Percentiles rank a stretch among this genome's conserved stretches.
These are phyloP conservation scores for Sebastes cheni DNA, from an alignment of 2,797 vertebrate species.

Conservation along the genomic window DNA sequence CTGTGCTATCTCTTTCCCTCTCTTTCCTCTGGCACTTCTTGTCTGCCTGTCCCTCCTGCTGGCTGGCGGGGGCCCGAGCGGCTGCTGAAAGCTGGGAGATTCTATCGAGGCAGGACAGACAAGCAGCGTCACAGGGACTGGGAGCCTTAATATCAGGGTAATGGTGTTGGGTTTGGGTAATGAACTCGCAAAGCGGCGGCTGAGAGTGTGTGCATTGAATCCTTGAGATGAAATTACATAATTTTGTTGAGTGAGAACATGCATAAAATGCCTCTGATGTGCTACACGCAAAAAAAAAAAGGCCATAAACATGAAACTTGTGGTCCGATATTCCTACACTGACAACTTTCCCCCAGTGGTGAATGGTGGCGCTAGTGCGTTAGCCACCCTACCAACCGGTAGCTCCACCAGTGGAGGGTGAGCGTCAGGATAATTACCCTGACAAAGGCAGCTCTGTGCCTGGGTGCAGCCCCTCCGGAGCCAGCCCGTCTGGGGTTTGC, in stretches of 20 bases:
- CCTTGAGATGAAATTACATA: not conserved
- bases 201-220: not conserved
- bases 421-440: slow-evolving; percentile 95
- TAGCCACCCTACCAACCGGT: slow-evolving; percentile 59
- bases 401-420: slow-evolving; percentile 85
- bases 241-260: not conserved
- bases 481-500: slow-evolving; percentile 97
- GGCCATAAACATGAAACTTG: slow-evolving; percentile 5
- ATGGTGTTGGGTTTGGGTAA: not conserved
- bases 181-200: not conserved
- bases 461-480: slow-evolving; percentile 93
- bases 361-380: slow-evolving; percentile 74
- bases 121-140: slow-evolving; percentile 50
- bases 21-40: slow-evolving; percentile 69
- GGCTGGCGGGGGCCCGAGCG: slow-evolving; percentile 67
- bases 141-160: slow-evolving; percentile 26
- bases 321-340: slow-evolving; percentile 25
- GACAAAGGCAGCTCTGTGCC: slow-evolving; percentile 99
- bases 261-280: not conserved
- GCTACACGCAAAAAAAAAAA: not conserved
- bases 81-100: slow-evolving; percentile 77
- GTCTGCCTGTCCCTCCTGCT: slow-evolving; percentile 53
- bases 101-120: slow-evolving; percentile 59
- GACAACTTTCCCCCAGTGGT: slow-evolving; percentile 45
- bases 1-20: slow-evolving; percentile 72